Percentiles rank a stretch among this genome's conserved stretches.
Conservation (phyloP, 1,140 invertebrate genomes). For the Orius laevigatus region DNA sequence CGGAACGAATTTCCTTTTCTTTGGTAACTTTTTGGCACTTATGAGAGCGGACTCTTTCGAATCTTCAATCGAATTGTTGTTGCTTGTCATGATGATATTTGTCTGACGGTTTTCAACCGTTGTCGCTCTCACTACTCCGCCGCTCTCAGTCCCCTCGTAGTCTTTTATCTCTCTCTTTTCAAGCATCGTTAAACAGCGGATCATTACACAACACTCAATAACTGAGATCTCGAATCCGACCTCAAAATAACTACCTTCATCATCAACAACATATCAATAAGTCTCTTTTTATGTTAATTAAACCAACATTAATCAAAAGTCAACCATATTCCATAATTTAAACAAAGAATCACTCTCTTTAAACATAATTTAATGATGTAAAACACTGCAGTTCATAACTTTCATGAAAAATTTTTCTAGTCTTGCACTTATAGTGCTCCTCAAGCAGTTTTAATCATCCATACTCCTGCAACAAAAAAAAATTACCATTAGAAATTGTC, state of each 20-base stretch:
- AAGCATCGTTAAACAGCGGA: constrained; percentile 16
- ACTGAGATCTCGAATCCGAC: background rate
- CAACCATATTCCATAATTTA: background rate
- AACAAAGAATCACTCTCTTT: background rate
- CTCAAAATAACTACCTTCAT: background rate
- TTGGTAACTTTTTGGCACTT: constrained; percentile 50
- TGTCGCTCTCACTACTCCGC: constrained; percentile 2
- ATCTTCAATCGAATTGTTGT: constrained; percentile 15
- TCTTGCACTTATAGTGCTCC: no score
- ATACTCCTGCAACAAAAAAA: no score
- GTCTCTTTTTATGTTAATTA: background rate
- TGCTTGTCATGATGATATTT: constrained; percentile 17
- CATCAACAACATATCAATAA: background rate
- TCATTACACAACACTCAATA: constrained; percentile 12
- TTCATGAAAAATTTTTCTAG: no score
- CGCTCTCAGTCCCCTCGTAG: constrained; percentile 11
- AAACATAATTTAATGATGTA: no score
- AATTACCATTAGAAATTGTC: no score
- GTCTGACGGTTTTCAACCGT: constrained; percentile 9
- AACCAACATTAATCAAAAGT: background rate
- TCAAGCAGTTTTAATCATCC: no score
- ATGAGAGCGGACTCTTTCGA: constrained; percentile 15
- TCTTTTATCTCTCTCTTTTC: constrained; percentile 18
- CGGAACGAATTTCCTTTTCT: constrained; percentile 75
- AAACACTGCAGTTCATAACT: no score